These are phyloP conservation scores for Protonemura montana DNA, from an alignment of 2,888 invertebrate genomes.

Conservation along the genomic window DNA sequence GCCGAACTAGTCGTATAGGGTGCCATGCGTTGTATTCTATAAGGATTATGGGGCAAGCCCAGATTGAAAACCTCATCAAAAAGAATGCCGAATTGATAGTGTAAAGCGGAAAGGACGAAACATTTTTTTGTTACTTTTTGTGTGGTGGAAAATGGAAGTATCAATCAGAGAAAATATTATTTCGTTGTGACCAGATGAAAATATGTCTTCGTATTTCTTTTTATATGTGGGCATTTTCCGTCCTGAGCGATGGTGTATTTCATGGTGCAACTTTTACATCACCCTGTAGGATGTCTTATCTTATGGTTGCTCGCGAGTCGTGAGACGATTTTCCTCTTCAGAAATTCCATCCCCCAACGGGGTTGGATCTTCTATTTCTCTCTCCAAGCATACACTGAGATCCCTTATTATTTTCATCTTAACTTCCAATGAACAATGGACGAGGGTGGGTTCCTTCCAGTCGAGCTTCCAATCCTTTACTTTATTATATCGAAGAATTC, in stretches of 20 bases:
- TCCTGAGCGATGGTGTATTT: neutral
- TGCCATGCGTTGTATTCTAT: neutral
- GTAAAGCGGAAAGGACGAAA: neutral
- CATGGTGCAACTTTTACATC: neutral
- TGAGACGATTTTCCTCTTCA: neutral
- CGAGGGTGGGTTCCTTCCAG: conserved; percentile 12
- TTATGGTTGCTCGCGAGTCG: neutral
- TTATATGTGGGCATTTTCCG: neutral
- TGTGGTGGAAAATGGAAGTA: neutral
- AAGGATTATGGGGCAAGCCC: neutral
- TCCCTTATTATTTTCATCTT: conserved; percentile 39
- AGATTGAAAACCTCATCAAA: neutral
- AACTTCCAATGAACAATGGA: conserved; percentile 18
- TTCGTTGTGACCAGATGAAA: neutral
- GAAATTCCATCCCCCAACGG: conserved; percentile 34
- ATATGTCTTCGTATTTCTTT: neutral
- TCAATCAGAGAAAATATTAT: neutral
- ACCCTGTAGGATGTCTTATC: neutral
- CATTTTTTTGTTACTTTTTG: neutral
- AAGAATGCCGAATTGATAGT: neutral
- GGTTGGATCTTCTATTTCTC: conserved; percentile 8
- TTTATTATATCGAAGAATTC: conserved; percentile 12
- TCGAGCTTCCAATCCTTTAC: neutral
- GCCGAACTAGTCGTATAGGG: neutral
- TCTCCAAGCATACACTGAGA: conserved; percentile 22